Evolutionary conservation across 2,888 invertebrate species (phyloP), one percentile per base, ranked within the genome.

Genomic region (Drosophila quinaria): DNA sequence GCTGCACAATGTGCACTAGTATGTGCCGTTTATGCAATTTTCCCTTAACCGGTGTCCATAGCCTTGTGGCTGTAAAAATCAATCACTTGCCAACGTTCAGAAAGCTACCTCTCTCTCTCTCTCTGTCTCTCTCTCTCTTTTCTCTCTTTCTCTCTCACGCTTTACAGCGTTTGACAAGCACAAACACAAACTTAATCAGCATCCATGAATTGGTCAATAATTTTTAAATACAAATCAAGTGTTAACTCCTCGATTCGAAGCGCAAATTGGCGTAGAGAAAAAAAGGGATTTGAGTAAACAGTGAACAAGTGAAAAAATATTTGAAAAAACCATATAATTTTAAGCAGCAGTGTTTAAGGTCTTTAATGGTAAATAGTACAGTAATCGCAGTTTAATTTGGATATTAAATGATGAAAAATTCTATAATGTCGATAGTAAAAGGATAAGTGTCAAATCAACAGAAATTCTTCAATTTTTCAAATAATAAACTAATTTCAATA

Each of bases 181-280:
- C 46, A 58, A 58, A 58, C 47, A 81, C 82, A 85, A 88, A 84
- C 86, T 79, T 87, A 89, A 84, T 89, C 90, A 89, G 86, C 73
- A 72, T 63, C 74, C 85, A 72, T 78, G 85, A 72, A 83, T 87
- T 83, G 88, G 88, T 89, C 89, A 83, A 83, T 83, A 89, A 89
- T 89, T 83, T 89, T 83, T 89, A 83, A 83, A 83, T 89, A 83
- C 89, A 87, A 89, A 89, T 89, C 87, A 89, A 83, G 88, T 89
- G 89, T 83, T 76, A 76, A 76, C 80, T 74, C 51, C 22, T 60
- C 35, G 49, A 35, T 56, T 44, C 44, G 52, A 55, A 49, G 39
- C 54, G 41, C 61, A 60, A 59, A 47, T 59, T 46, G 33, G 11
- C 10, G 44, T 10, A 3, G 3, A 5, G 47, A 8, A 4, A 6